Base-by-base conservation (phyloP, 2,113 vertebrate genomes). In the Solenodon paradoxus region DNA sequence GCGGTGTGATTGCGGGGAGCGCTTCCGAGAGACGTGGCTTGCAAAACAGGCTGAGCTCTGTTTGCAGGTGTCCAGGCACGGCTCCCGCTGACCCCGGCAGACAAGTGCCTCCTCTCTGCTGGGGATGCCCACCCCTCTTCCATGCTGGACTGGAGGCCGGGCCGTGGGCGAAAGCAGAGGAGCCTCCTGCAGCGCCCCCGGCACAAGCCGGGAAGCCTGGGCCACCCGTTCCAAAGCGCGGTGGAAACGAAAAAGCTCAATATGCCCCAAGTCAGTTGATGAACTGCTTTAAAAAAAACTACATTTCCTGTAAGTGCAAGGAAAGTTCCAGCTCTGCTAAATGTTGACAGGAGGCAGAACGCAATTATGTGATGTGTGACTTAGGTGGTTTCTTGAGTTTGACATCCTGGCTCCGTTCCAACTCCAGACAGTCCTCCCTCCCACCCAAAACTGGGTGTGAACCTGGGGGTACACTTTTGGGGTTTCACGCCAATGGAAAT, bases 1-100 rank as follows among this genome's bases (percentile, higher is more conserved):
- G 3, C 1, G 1, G 2, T 55, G 47, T 24, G 26, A 1, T 4
- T 55, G 3, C n/a, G 10, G 2, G 2, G 1, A n/a, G 35, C 9
- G 1, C 38, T 55, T 26, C 2, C 3, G n/a, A n/a, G 53, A 53
- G 89, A 45, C 0, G 15, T 0, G 7, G 49, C n/a, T 26, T 64
- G 53, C 92, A 57, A 7, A 59, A 61, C 26, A 72, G 32, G 16
- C 0, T 32, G 35, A 40, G 24, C 3, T 63, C 64, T 63, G 47
- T 47, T 26, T 40, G 8, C 61, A 71, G 59, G 28, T 11, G 4
- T 32, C n/a, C 0, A 17, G 61, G 57, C 30, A 40, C 8, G 8
- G 19, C 49, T 59, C 75, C 55, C 35, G 1, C 0, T 53, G n/a
- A 26, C 45, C n/a, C 17, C 8, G 26, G 20, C 75, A 38, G 28